A percentile compares a stretch with the other conserved stretches of the same genome.
phyloP scores from a whole-genome alignment of 2,113 vertebrate genomes.

The Tragelaphus strepsiceros region DNA sequence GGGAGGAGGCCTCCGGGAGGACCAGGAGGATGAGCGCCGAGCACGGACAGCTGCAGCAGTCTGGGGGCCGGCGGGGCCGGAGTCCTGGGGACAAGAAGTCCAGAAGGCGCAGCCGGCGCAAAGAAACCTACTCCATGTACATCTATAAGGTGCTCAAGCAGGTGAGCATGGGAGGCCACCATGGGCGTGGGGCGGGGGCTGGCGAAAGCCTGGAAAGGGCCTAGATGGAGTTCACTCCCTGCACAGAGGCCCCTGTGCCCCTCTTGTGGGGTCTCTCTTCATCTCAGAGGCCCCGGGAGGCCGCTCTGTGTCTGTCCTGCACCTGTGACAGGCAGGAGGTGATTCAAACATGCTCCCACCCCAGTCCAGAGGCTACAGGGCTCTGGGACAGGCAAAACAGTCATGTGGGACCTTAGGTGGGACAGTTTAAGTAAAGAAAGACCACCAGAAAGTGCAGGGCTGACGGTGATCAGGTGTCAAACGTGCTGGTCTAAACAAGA shows the following conservation, averaged over 20 bases:
- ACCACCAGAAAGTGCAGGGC: background rate
- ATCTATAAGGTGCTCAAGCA: slow-evolving; percentile 76
- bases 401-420: background rate
- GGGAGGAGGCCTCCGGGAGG: rapidly evolving
- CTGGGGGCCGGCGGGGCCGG: rapidly evolving
- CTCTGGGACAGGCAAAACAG: background rate
- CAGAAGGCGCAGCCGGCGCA: slow-evolving; percentile 11
- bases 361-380: background rate
- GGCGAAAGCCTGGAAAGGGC: background rate
- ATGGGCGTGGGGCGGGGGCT: rapidly evolving
- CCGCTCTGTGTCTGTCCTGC: background rate
- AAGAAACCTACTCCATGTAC: slow-evolving; percentile 59
- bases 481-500: background rate
- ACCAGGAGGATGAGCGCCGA: background rate
- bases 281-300: background rate
- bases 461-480: background rate
- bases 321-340: background rate
- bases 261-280: background rate
- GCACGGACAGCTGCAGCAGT: background rate
- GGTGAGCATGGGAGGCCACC: background rate
- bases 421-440: background rate
- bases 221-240: background rate
- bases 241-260: background rate
- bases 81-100: background rate
- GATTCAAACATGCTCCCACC: no score